These are phyloP conservation scores for Bradypus variegatus DNA, from an alignment of 2,797 vertebrate genomes.

Conservation along the genomic window DNA sequence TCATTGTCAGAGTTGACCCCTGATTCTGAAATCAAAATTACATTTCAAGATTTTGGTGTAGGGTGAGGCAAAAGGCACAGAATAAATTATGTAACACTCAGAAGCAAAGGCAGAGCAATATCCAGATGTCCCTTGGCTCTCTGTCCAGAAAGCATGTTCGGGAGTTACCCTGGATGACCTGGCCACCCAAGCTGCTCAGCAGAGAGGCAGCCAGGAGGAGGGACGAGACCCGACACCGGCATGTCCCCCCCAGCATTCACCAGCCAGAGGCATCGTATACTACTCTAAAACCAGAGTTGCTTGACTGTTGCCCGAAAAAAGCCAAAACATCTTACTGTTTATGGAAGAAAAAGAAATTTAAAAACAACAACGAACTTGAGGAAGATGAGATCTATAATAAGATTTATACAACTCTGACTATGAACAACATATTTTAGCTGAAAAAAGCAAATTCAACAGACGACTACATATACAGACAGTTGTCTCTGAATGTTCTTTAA, in stretches of 20 bases:
- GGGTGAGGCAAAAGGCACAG: neutral
- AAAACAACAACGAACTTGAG: neutral
- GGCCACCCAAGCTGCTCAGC: neutral
- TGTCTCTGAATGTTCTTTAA: neutral
- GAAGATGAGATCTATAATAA: neutral
- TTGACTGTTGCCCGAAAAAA: neutral
- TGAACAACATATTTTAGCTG: neutral
- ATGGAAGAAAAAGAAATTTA: neutral
- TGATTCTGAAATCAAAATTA: constrained; percentile 60
- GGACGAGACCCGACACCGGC: accelerated
- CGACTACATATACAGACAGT: neutral
- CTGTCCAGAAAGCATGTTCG: neutral
- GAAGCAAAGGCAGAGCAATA: neutral
- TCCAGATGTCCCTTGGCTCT: neutral
- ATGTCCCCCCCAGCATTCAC: accelerated
- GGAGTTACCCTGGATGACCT: accelerated
- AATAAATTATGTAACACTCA: accelerated
- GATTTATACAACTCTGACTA: neutral
- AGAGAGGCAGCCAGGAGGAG: no score
- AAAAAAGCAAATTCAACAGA: neutral
- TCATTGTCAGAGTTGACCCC: constrained; percentile 64
- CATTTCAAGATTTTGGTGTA: neutral
- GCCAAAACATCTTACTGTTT: neutral
- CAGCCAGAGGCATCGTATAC: accelerated
- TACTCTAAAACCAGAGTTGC: no score